Base-by-base conservation (phyloP, 1,140 invertebrate species). In the Rhagoletis pomonella region DNA sequence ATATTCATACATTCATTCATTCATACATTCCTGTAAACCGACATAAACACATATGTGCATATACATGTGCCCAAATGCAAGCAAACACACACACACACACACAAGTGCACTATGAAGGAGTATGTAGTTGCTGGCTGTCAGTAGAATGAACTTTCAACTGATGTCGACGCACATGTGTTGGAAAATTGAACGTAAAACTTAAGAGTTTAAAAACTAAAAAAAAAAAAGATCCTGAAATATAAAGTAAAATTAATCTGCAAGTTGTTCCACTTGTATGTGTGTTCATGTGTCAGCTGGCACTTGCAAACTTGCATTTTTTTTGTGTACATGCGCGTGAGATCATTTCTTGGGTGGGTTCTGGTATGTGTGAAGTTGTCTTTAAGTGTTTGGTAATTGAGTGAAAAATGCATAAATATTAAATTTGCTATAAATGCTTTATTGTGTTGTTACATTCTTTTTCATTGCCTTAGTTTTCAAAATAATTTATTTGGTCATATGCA, bases 141-240 rank as follows among this genome's bases (percentile, higher is more conserved):
- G 88, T 88, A 86, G 88, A 88, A 89, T 88, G 91, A 89, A 89
- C 88, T 88, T 88, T 86, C 58, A 58, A 50, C 59, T 86, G 87
- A 86, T 87, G 91, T 90, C 5, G 67, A 47, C 17, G 44, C 67
- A 73, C 67, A 73, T 81, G 47, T 55, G 73, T 47, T n/a, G 73
- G 47, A 55, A 81, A 73, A 17, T 73, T 73, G 39, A 29, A 81
- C 73, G n/a, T 81, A 19, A 50, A 81, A 81, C 73, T 81, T 81
- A 9, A n/a, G 47, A 81, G 73, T 58, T 50, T 50, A 9, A 29
- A 81, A 55, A 55, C 17, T 9, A 14, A 29, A 47, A 81, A 81
- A 55, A 29, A 81, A 69, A 44, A n/a, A 19, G 9, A 14, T 19
- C n/a, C n/a, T n/a, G n/a, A n/a, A n/a, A n/a, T n/a, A n/a, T 44